Percentiles rank a stretch among this genome's conserved stretches.
Evolutionary conservation across 2,113 vertebrate species (phyloP).

Genomic region (Sapajus apella): DNA sequence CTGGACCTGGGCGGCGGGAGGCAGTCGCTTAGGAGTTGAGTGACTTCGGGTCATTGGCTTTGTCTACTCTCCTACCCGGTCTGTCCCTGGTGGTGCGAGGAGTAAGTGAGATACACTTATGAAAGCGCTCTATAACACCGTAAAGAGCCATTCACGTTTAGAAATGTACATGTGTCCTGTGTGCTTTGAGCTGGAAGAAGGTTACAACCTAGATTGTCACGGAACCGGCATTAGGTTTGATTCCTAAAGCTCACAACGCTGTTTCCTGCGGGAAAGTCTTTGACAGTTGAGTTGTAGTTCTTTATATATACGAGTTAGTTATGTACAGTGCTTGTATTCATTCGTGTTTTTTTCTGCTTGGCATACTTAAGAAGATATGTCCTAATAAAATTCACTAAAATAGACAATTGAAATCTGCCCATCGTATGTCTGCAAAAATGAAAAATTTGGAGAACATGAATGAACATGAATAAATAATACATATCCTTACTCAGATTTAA

Average conservation of each 20-base stretch:
- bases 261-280: not conserved
- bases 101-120: rapidly evolving
- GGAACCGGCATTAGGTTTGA: not conserved
- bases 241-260: not conserved
- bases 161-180: not conserved
- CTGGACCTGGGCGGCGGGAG: not conserved
- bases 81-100: not conserved
- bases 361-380: not conserved
- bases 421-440: not conserved
- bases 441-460: not conserved
- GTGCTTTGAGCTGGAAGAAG: not conserved
- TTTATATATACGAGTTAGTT: not conserved
- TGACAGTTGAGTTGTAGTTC: not conserved
- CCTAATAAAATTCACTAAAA: not conserved
- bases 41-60: not conserved
- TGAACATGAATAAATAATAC: not conserved
- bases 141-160: rapidly evolving
- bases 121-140: not conserved
- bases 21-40: not conserved
- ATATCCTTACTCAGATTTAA: conserved; percentile 33
- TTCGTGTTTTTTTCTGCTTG: not conserved
- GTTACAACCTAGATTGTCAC: not conserved
- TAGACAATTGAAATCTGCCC: not conserved
- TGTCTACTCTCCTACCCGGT: no score
- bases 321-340: not conserved